A percentile compares a stretch with the other conserved stretches of the same genome.
Evolutionary conservation across 2,113 vertebrate species (phyloP).

Genomic region (Syngnathoides biaculeatus): DNA sequence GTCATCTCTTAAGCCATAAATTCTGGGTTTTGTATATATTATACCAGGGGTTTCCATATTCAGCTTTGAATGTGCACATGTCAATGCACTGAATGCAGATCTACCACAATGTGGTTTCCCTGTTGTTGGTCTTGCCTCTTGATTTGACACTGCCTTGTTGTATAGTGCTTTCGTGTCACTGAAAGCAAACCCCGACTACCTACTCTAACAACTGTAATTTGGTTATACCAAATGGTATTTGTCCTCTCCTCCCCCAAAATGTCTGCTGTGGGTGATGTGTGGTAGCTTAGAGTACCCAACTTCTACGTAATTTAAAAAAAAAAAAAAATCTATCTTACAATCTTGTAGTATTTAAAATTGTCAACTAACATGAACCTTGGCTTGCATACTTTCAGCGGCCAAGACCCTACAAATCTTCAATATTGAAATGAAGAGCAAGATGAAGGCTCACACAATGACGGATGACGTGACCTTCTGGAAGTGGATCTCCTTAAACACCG

Average conservation of each 20-base stretch:
- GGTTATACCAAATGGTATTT: constrained; percentile 26
- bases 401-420: constrained; percentile 99
- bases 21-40: not conserved
- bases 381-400: constrained; percentile 81
- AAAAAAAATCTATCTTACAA: not conserved
- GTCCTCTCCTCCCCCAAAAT: constrained; percentile 13
- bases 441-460: constrained; percentile 99
- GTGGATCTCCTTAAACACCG: constrained; percentile 98
- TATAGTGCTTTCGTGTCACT: constrained; percentile 45
- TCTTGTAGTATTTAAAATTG: not conserved
- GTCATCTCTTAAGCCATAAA: not conserved
- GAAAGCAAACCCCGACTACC: constrained; percentile 35
- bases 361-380: constrained; percentile 12
- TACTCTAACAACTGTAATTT: constrained; percentile 42
- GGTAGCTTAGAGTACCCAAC: constrained; percentile 18
- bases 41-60: constrained; percentile 27
- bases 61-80: constrained; percentile 1
- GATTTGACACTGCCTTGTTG: constrained; percentile 56
- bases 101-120: constrained; percentile 50
- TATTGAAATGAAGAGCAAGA: constrained; percentile 99
- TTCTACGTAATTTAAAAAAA: not conserved
- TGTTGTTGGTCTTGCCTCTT: constrained; percentile 59
- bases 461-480: constrained; percentile 99
- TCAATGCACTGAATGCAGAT: constrained; percentile 67
- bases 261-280: constrained; percentile 49